Percentiles rank a stretch among this genome's conserved stretches.
Evolutionary conservation across 2,797 vertebrate species (phyloP).

Genomic region (Lutjanus campechanus): DNA sequence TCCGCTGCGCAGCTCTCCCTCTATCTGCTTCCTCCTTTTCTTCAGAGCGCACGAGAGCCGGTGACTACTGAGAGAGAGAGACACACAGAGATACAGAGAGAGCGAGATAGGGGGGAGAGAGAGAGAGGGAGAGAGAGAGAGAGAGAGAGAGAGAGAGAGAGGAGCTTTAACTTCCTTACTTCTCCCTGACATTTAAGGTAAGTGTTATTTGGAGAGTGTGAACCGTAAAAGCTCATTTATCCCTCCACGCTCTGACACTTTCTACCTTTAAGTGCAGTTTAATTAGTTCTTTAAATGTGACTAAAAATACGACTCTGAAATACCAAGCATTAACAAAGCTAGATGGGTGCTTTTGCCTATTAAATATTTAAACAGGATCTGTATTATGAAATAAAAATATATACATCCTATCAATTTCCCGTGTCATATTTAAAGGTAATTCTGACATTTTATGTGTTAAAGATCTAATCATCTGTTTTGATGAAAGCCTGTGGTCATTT

Average conservation of each 20-base stretch:
- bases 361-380: background rate
- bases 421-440: background rate
- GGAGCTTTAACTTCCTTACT: background rate
- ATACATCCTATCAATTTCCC: background rate
- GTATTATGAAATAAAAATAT: background rate
- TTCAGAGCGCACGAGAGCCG: slow-evolving; percentile 43
- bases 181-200: slow-evolving; percentile 7
- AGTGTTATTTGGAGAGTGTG: background rate
- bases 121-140: slow-evolving; percentile 27
- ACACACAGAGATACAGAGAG: slow-evolving; percentile 26
- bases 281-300: background rate
- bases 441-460: background rate
- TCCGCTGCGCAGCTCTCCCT: slow-evolving; percentile 42
- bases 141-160: slow-evolving; percentile 11
- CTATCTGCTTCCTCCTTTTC: slow-evolving; percentile 72
- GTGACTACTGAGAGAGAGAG: slow-evolving; percentile 19
- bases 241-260: background rate
- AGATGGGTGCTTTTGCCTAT: background rate
- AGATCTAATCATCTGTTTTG: background rate
- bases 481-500: too few relatives aligned
- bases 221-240: slow-evolving; percentile 7
- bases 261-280: background rate
- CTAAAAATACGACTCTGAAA: background rate
- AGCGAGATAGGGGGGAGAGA: slow-evolving; percentile 27
- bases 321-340: background rate